Base-by-base conservation (phyloP, 2,797 vertebrate species). In the Aotus griseimembra region DNA sequence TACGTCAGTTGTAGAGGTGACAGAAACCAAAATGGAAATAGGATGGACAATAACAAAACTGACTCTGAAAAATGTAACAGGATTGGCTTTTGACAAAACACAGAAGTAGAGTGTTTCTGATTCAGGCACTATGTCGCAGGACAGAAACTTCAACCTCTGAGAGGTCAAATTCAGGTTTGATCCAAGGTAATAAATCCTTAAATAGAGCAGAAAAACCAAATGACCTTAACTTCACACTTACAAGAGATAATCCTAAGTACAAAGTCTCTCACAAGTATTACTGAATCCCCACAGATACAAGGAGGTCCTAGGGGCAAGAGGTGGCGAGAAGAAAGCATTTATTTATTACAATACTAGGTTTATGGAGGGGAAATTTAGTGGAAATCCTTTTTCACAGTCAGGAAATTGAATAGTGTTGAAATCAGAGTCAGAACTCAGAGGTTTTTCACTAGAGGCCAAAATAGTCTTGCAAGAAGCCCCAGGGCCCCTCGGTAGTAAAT, bases 321-420 rank as follows among this genome's bases (percentile, higher is more conserved):
- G 64, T 79, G 55, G 46, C 84, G 28, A 94, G 44, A 77, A 96
- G 55, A 33, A 97, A 95, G 90, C 57, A 61, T 88, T 67, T 79
- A 89, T 95, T 95, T 95, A 88, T 95, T 82, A 67, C 33, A 94
- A 36, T 50, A 41, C 70, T 33, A 64, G 50, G 41, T 91, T 79
- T 93, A 79, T 26, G 22, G 50, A 88, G n/a, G 70, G 57, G 81
- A 89, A 93, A 94, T 94, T 94, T 93, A 93, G 46, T 95, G 39
- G 46, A 94, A 96, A 90, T 81, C 46, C 39, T 94, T 94, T 96
- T 91, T 90, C 82, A 88, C 52, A 41, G 81, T 96, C 88, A 86
- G 73, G 73, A 97, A 96, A 95, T 87, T 96, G 92, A 96, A 95
- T 28, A 73, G 41, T 73, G 36, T 67, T 97, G 81, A 83, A 87